These are phyloP conservation scores for Zoanthus sansibaricus DNA, from an alignment of 92 coral and sea anemone genomes.

Conservation along the genomic window DNA sequence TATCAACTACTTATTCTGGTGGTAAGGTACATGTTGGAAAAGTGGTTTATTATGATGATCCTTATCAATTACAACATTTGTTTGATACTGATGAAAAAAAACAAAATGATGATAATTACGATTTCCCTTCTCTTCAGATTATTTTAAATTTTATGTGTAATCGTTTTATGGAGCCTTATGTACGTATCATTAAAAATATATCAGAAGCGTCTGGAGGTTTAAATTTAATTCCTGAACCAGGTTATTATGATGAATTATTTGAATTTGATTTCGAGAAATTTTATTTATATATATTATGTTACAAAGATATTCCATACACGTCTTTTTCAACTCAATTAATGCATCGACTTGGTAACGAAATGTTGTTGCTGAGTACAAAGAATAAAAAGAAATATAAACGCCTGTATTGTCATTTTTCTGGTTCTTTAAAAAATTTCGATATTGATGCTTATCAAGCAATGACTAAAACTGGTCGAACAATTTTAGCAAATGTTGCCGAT, in stretches of 20 bases:
- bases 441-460: not conserved
- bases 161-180: constrained; percentile 10
- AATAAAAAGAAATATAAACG: not conserved
- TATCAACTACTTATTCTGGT: not conserved
- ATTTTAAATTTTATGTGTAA: constrained; percentile 12
- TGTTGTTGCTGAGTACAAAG: not conserved
- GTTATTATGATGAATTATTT: not conserved
- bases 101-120: too few species aligned
- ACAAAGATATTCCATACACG: not conserved
- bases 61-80: not conserved
- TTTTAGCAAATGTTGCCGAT: not conserved
- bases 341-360: not conserved
- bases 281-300: too few species aligned
- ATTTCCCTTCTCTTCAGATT: not conserved
- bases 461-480: not conserved
- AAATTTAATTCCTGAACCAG: not conserved
- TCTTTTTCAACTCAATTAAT: not conserved
- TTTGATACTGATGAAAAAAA: not conserved
- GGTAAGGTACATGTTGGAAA: not conserved
- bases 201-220: not conserved
- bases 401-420: not conserved
- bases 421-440: not conserved
- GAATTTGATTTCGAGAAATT: not conserved
- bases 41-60: not conserved
- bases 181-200: not conserved